Evolutionary conservation across 2,113 vertebrate genomes (phyloP).

Genomic region (Antechinus flavipes): DNA sequence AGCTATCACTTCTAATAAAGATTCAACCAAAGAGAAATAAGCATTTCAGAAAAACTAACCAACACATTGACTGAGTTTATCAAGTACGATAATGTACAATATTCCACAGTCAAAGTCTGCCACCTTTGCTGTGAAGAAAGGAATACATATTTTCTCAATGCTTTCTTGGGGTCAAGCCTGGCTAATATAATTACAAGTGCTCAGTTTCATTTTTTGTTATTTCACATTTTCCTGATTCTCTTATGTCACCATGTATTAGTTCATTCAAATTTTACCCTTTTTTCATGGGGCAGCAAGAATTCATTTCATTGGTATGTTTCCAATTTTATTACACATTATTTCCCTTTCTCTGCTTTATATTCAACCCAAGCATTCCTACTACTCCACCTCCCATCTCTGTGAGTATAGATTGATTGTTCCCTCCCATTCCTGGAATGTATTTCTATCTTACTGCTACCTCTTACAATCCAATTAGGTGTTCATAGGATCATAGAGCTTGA

Average conservation of each 20-base stretch:
- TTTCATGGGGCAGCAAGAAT: not conserved
- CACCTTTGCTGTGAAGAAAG: not conserved
- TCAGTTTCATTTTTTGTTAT: not conserved
- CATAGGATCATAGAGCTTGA: too few species aligned
- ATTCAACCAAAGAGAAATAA: not conserved
- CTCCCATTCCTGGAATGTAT: too few species aligned
- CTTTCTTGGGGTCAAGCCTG: not conserved
- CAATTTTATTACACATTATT: not conserved
- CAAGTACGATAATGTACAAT: too few species aligned
- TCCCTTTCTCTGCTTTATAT: too few species aligned
- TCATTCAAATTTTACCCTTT: not conserved
- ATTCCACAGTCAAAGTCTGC: not conserved
- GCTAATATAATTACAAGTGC: not conserved
- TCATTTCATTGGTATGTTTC: not conserved
- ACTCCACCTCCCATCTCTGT: too few species aligned
- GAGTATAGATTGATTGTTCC: too few species aligned
- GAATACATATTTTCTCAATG: not conserved
- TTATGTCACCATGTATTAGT: not conserved
- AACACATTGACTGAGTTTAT: not conserved
- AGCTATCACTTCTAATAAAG: not conserved
- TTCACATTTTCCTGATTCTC: not conserved
- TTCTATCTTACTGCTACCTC: too few species aligned
- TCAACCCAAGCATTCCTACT: too few species aligned
- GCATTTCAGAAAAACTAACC: not conserved
- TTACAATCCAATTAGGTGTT: too few species aligned